Conservation (phyloP, 2,888 invertebrate genomes). For the Luperina nickerlii region DNA sequence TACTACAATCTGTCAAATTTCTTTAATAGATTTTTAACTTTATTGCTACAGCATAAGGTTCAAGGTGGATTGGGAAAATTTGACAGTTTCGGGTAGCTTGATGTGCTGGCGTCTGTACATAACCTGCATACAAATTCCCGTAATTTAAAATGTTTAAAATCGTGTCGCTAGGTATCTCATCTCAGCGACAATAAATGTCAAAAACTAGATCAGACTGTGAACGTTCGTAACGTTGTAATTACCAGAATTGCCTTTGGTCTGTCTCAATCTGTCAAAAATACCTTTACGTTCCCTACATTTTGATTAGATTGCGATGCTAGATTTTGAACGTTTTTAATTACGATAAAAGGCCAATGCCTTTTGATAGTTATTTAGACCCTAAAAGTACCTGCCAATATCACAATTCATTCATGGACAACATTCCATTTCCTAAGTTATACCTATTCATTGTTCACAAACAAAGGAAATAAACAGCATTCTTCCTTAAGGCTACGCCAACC, state of each 20-base stretch:
- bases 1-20: too few relatives aligned
- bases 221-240: neutral
- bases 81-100: too few relatives aligned
- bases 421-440: neutral
- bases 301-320: neutral
- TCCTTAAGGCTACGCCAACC: neutral
- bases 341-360: too few relatives aligned
- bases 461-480: conserved; percentile 44
- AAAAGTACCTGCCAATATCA: neutral
- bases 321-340: neutral
- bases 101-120: neutral
- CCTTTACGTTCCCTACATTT: neutral
- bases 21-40: too few relatives aligned
- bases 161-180: neutral
- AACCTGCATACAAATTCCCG: neutral
- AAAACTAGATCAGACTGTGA: neutral
- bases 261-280: neutral
- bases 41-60: too few relatives aligned
- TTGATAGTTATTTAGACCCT: neutral
- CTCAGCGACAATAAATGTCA: neutral
- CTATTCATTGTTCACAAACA: conserved; percentile 22
- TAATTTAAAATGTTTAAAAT: neutral
- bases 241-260: neutral
- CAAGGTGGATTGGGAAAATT: too few relatives aligned
- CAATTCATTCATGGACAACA: neutral